phyloP scores from a whole-genome alignment of 1,140 invertebrate genomes.

The Caenorhabditis remanei region DNA sequence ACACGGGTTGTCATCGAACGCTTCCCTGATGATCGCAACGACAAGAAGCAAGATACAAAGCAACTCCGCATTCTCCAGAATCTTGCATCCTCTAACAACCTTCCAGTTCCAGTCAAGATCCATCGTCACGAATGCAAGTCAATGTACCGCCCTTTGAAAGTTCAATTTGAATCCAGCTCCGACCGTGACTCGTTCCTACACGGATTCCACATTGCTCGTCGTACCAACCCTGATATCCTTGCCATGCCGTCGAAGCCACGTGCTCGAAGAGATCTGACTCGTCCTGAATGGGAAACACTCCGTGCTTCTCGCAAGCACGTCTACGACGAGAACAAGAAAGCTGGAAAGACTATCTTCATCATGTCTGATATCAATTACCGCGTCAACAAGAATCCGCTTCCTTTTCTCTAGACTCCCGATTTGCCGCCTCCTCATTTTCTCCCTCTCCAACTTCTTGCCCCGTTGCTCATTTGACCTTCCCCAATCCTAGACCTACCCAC shows the following conservation, averaged over 20 bases:
- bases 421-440: too few species aligned
- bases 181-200: not conserved
- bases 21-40: not conserved
- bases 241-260: not conserved
- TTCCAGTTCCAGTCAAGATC: not conserved
- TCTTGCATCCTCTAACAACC: not conserved
- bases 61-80: not conserved
- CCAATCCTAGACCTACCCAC: too few species aligned
- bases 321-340: not conserved
- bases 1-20: not conserved
- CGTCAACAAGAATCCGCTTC: not conserved
- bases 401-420: not conserved
- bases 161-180: not conserved
- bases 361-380: not conserved
- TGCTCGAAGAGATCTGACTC: not conserved
- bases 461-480: too few species aligned
- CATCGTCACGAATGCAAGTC: not conserved
- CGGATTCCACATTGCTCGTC: not conserved
- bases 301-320: not conserved
- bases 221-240: not conserved
- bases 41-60: not conserved
- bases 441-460: too few species aligned
- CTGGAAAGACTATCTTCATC: not conserved
- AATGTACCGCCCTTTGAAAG: not conserved
- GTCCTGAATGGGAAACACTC: not conserved